Base-by-base conservation (phyloP, 1,140 invertebrate genomes). In the Ephestia elutella region DNA sequence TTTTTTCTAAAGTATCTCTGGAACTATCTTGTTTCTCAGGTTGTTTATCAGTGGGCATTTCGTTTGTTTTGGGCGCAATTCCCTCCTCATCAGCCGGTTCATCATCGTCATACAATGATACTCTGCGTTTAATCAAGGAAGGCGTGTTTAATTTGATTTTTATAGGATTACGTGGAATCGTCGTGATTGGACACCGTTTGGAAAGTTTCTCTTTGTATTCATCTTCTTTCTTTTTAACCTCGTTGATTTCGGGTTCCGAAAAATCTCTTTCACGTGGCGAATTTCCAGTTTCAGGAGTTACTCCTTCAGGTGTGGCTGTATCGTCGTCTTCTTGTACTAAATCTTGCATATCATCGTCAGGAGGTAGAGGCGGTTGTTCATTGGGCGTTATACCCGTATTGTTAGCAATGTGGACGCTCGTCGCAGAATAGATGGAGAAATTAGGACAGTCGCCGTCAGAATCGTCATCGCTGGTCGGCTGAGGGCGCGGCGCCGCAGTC, bases 391-490 rank as follows among this genome's bases (percentile, higher is more conserved):
- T 66, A 38, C 55, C 66, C 8, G 73, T 73, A 59, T 92, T 90
- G 62, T 92, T 90, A 0, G 93, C 94, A 30, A 95, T 92, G 57
- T 93, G 92, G 76, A 95, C 93, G 20, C 94, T 95, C 65, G 94
- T 91, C 3, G 93, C 92, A 0, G 94, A 95, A 81, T 96, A 96
- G 57, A 96, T 94, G 4, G 93, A 94, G 75, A 95, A 95, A 75
- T 95, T 95, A 4, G 95, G 95, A 88, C 94, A 95, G 60, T 94
- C 94, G 0, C 93, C 92, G 67, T 93, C 92, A 1, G 91, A 92
- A 49, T 91, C 90, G 35, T 91, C 90, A 57, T 91, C 90, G 59
- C 80, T 84, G 20, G 67, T 61, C 7, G 70, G 19, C 38, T 65
- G 60, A 17, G 38, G 62, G 15, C 25, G 20, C 54, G 44, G 63